A percentile compares a stretch with the other conserved stretches of the same genome.
phyloP scores from a whole-genome alignment of 2,113 vertebrate species.

The Carollia perspicillata region DNA sequence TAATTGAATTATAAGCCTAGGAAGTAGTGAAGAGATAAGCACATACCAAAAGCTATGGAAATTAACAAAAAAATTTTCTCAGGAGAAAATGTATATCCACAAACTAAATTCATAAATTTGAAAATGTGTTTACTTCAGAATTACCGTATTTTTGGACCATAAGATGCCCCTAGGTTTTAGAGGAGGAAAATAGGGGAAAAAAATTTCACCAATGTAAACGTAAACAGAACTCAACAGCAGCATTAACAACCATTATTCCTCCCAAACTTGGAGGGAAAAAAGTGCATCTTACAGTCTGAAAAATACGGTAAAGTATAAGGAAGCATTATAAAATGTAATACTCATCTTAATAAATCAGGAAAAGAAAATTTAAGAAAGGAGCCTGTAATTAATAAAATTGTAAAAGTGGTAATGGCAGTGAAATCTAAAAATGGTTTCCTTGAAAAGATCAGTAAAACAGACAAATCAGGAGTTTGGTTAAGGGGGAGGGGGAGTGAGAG shows the following conservation, averaged over 20 bases:
- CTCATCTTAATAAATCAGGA: neutral
- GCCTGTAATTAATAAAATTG: neutral
- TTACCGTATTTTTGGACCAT: neutral
- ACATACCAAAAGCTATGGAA: neutral
- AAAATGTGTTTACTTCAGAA: neutral
- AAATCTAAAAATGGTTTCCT: neutral
- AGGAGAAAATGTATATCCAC: neutral
- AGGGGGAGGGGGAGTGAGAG: fast-evolving
- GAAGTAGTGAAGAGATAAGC: neutral
- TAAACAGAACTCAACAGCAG: too few species aligned
- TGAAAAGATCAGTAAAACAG: neutral
- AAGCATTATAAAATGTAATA: neutral
- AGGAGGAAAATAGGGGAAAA: too few species aligned
- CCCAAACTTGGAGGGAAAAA: too few species aligned
- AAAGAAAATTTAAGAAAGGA: neutral
- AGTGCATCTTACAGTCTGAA: too few species aligned
- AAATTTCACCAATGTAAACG: too few species aligned
- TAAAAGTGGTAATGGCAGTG: neutral
- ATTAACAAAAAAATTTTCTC: neutral
- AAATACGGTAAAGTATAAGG: neutral
- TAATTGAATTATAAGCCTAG: neutral
- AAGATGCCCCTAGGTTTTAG: too few species aligned
- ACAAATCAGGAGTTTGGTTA: neutral
- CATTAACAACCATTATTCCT: too few species aligned
- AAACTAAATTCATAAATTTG: neutral